These are phyloP conservation scores for Rhadina sibilatrix DNA, from an alignment of 2,113 vertebrate genomes.

Conservation along the genomic window DNA sequence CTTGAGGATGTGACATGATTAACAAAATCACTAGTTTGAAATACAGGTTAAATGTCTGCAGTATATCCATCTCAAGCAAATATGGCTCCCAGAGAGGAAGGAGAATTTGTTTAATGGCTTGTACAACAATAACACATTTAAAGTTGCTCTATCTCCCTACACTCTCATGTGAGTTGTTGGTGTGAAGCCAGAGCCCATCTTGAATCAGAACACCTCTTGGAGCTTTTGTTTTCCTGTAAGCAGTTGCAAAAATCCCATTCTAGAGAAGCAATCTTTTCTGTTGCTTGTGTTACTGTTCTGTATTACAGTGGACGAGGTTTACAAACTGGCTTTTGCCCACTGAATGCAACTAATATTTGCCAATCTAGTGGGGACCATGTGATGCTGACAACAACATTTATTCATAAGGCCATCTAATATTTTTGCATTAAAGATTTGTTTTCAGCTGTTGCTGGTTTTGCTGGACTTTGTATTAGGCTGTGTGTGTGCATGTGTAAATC, in stretches of 20 bases:
- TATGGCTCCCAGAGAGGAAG: background rate
- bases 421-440: background rate
- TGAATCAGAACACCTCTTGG: background rate
- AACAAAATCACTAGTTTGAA: background rate
- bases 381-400: background rate
- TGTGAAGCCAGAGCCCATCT: background rate
- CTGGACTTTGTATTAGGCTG: background rate
- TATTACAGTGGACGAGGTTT: background rate
- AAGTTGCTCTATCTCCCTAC: background rate
- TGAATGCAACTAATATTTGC: background rate
- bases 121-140: background rate
- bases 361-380: fast-evolving
- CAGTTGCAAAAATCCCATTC: background rate
- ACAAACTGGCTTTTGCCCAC: background rate
- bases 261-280: background rate
- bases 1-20: background rate
- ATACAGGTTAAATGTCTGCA: background rate
- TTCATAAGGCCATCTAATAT: background rate
- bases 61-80: background rate
- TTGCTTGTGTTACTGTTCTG: background rate
- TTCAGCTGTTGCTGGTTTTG: background rate
- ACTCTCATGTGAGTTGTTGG: background rate
- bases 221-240: background rate
- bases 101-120: background rate
- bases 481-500: background rate